A percentile compares a stretch with the other conserved stretches of the same genome.
Evolutionary conservation across 2,888 invertebrate genomes (phyloP).

Genomic region (Cecidostiba fungosa): DNA sequence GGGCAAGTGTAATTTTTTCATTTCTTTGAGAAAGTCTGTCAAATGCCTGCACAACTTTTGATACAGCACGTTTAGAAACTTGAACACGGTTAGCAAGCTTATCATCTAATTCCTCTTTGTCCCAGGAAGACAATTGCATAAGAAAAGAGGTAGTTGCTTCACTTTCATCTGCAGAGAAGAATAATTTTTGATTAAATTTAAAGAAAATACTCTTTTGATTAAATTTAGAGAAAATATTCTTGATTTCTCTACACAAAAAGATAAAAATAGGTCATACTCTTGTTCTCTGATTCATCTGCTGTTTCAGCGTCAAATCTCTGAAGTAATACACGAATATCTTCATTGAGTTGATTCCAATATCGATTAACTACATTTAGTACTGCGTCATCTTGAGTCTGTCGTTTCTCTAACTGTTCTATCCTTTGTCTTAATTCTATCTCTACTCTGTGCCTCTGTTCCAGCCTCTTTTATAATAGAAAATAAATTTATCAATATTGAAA

Average conservation of each 20-base stretch:
- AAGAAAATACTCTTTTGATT: background rate
- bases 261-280: conserved; percentile 84
- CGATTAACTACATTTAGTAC: conserved; percentile 98
- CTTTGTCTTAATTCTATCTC: conserved; percentile 94
- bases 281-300: conserved; percentile 96
- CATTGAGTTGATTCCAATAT: conserved; percentile 98
- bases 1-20: conserved; percentile 94
- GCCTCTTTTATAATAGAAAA: conserved; percentile 82
- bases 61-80: conserved; percentile 97
- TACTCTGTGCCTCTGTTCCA: conserved; percentile 94
- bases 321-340: conserved; percentile 95
- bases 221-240: background rate
- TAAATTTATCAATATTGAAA: background rate
- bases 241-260: background rate
- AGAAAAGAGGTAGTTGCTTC: conserved; percentile 98
- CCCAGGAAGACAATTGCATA: conserved; percentile 97
- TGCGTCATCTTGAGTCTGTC: conserved; percentile 98
- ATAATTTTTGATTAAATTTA: background rate
- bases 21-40: conserved; percentile 97
- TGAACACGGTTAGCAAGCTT: conserved; percentile 97
- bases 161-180: conserved; percentile 89
- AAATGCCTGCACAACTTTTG: conserved; percentile 97
- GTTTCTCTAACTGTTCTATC: conserved; percentile 95
- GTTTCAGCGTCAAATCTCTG: conserved; percentile 99
- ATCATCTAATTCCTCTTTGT: conserved; percentile 97